Evolutionary conservation across 2,113 vertebrate species (phyloP).

Genomic region (Leptosomus discolor): DNA sequence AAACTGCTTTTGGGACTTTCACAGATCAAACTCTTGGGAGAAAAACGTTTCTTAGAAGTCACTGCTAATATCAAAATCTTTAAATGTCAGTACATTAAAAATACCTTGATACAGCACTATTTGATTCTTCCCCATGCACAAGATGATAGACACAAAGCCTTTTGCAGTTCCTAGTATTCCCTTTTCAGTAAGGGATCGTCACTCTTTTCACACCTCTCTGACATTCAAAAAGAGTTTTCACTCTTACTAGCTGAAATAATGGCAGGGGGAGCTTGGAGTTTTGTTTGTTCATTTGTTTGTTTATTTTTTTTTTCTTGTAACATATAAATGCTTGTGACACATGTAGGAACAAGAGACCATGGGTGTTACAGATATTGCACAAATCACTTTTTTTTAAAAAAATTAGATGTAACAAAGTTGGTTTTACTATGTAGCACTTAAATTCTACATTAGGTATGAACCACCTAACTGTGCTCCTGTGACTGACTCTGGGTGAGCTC

Average conservation of each 20-base stretch:
- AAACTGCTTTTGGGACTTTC: not conserved
- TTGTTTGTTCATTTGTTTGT: not conserved
- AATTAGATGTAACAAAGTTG: not conserved
- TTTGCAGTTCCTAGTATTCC: not conserved
- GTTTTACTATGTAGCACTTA: not conserved
- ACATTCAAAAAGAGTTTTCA: not conserved
- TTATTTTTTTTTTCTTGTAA: not conserved
- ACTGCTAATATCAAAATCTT: not conserved
- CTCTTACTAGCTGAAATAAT: not conserved
- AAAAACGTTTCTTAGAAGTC: not conserved
- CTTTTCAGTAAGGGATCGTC: not conserved
- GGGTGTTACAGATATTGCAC: not conserved
- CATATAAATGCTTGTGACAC: not conserved
- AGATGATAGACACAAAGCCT: not conserved
- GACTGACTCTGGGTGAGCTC: not conserved
- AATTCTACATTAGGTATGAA: not conserved
- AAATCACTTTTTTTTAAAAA: not conserved
- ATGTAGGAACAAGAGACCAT: not conserved
- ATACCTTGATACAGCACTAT: not conserved
- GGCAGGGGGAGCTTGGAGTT: accelerated
- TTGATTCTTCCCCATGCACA: not conserved
- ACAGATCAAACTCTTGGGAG: not conserved
- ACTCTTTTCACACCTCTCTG: not conserved
- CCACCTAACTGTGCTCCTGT: not conserved
- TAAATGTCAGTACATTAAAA: not conserved